Percentiles rank a stretch among this genome's conserved stretches.
Evolutionary conservation across 2,888 invertebrate genomes (phyloP).

Genomic region (Anoplius nigerrimus): DNA sequence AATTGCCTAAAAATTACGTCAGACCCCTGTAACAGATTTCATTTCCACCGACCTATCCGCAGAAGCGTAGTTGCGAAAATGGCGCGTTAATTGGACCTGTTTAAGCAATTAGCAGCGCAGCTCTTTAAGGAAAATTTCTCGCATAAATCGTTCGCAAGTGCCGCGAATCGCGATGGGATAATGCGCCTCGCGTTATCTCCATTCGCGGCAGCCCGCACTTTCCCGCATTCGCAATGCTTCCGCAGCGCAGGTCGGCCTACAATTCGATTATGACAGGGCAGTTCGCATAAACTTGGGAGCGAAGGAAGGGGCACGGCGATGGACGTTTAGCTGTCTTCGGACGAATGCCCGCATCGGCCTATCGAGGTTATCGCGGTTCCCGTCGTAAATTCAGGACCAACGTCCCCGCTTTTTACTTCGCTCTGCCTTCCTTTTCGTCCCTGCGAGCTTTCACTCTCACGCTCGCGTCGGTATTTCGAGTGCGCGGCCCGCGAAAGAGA

Average conservation of each 20-base stretch:
- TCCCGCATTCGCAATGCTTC: too few species aligned
- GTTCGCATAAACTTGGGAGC: constrained; percentile 27
- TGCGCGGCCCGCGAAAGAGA: constrained; percentile 34
- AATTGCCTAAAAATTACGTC: too few species aligned
- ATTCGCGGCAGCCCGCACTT: too few species aligned
- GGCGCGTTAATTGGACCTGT: too few species aligned
- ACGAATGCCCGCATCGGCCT: constrained; percentile 52
- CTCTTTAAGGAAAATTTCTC: too few species aligned
- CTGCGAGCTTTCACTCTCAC: constrained; percentile 17
- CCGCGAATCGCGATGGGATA: too few species aligned
- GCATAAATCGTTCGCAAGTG: too few species aligned
- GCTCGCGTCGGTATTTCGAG: constrained; percentile 51
- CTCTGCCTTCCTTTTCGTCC: constrained; percentile 4
- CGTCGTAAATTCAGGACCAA: constrained; percentile 59
- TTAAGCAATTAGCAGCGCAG: too few species aligned
- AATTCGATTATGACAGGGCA: neutral
- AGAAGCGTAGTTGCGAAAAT: too few species aligned
- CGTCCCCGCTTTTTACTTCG: constrained; percentile 41
- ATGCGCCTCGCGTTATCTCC: too few species aligned
- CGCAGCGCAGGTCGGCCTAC: neutral
- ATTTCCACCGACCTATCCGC: too few species aligned
- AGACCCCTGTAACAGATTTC: too few species aligned
- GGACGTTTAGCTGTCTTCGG: constrained; percentile 47
- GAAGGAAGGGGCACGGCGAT: constrained; percentile 33
- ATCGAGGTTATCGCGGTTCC: constrained; percentile 60